A percentile compares a stretch with the other conserved stretches of the same genome.
Evolutionary conservation across 2,888 invertebrate species (phyloP).

Genomic region (Exocentrus adspersus): DNA sequence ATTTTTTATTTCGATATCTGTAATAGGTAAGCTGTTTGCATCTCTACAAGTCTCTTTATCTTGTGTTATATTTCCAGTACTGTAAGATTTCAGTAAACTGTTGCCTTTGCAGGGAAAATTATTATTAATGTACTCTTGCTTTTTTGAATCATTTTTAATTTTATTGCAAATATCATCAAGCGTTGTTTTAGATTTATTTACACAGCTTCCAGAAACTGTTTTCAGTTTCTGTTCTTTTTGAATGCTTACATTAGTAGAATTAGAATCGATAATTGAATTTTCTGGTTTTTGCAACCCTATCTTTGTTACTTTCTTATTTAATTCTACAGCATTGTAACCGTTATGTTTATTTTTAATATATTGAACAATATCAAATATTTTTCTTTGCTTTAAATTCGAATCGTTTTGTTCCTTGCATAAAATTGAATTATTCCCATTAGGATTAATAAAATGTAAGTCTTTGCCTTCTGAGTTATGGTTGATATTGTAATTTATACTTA

Average conservation of each 20-base stretch:
- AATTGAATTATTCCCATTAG: no score
- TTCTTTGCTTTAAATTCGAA: not conserved
- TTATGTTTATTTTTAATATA: not conserved
- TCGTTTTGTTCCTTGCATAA: not conserved
- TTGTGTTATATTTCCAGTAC: not conserved
- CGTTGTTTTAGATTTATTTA: not conserved
- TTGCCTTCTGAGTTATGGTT: not conserved
- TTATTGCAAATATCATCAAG: constrained; percentile 16
- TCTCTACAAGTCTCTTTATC: not conserved
- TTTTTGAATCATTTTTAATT: not conserved
- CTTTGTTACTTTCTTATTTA: not conserved
- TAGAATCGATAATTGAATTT: no score
- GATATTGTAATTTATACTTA: not conserved
- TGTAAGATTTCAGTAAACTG: not conserved
- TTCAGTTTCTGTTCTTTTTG: not conserved
- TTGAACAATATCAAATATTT: not conserved
- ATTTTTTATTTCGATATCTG: constrained; percentile 3
- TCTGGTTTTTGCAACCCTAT: not conserved
- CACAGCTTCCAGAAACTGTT: not conserved
- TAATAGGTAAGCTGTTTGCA: constrained; percentile 7
- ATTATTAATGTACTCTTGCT: not conserved
- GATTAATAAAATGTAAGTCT: no score
- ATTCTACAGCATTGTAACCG: not conserved
- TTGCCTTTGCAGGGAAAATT: not conserved
- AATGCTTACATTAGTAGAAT: not conserved